Percentiles rank a stretch among this genome's conserved stretches.
These are phyloP conservation scores for Ceuthmochares aereus DNA, from an alignment of 2,113 vertebrate species.

Conservation along the genomic window DNA sequence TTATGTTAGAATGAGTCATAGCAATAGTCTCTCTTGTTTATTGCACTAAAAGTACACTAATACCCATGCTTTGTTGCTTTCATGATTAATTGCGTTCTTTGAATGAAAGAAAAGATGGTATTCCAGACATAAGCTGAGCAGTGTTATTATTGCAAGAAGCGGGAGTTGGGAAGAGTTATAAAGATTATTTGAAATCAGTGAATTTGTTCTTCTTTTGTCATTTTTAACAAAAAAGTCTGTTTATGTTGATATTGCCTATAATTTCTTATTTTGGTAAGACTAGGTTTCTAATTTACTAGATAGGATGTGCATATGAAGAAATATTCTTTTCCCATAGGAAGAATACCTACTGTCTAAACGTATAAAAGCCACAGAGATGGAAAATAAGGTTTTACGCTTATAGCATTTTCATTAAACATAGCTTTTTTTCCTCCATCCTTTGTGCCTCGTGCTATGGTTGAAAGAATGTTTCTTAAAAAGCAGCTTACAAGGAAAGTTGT, in stretches of 20 bases:
- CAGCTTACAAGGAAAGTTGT: background rate
- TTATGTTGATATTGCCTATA: background rate
- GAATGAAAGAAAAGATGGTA: background rate
- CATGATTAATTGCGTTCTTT: background rate
- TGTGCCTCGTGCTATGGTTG: background rate
- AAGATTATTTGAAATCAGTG: background rate
- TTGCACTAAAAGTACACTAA: background rate
- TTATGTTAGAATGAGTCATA: background rate
- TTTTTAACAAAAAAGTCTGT: background rate
- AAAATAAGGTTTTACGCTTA: background rate
- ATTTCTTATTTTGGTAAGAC: background rate
- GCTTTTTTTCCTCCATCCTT: background rate
- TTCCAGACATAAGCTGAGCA: background rate
- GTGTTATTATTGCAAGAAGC: background rate
- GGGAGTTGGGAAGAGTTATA: background rate
- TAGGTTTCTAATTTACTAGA: background rate
- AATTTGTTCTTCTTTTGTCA: background rate
- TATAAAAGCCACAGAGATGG: background rate
- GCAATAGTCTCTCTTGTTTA: background rate
- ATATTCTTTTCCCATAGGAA: background rate
- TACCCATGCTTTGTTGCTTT: background rate
- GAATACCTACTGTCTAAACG: background rate
- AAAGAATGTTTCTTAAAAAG: background rate
- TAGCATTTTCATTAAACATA: background rate
- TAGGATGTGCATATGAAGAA: background rate